phyloP scores from a whole-genome alignment of 2,113 vertebrate species.

The Salvelinus fontinalis region DNA sequence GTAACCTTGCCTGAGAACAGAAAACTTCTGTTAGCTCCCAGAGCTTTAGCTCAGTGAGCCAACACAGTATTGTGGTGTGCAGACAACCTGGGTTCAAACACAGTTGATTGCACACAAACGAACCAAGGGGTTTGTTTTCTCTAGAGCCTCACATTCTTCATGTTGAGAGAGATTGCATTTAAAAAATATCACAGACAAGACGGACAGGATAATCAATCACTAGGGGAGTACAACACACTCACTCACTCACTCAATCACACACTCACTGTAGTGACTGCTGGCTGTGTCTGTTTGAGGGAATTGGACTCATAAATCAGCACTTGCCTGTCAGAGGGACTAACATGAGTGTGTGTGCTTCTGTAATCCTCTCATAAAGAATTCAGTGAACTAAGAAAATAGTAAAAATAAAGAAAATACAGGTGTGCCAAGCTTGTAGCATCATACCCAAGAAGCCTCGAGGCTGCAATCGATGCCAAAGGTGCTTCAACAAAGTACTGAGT shows the following conservation, averaged over 20 bases:
- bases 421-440: too few species aligned
- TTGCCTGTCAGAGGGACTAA: slow-evolving; percentile 61
- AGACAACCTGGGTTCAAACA: too few species aligned
- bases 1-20: too few species aligned
- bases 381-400: too few species aligned
- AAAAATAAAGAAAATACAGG: too few species aligned
- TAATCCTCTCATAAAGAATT: too few species aligned
- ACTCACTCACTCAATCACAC: neutral
- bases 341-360: slow-evolving; percentile 20
- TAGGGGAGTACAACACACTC: slow-evolving; percentile 36
- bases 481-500: too few species aligned
- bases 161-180: slow-evolving; percentile 59
- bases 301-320: slow-evolving; percentile 72
- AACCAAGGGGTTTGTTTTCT: slow-evolving; percentile 24
- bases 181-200: slow-evolving; percentile 71
- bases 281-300: slow-evolving; percentile 65
- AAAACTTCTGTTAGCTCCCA: too few species aligned
- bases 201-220: slow-evolving; percentile 78
- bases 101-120: neutral
- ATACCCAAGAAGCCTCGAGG: too few species aligned
- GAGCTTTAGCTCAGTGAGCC: too few species aligned
- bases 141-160: slow-evolving; percentile 56
- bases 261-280: slow-evolving; percentile 50
- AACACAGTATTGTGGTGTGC: too few species aligned
- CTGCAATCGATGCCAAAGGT: too few species aligned